Conservation (phyloP, 2,113 vertebrate genomes). For the Cnemophilus loriae region DNA sequence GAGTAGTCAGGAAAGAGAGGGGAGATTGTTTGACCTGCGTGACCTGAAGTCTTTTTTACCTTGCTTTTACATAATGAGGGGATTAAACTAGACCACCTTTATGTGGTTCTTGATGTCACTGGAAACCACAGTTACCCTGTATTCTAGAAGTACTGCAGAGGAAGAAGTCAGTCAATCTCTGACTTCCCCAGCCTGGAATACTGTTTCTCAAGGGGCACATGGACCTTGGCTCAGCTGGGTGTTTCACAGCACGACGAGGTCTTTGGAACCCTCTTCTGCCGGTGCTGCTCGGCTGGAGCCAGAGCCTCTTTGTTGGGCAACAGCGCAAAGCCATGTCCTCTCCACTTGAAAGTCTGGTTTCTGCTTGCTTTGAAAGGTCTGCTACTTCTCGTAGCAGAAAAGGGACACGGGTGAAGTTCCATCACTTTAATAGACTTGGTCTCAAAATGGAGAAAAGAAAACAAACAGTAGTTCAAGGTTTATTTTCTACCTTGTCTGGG, state of each 20-base stretch:
- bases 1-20: neutral
- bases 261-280: neutral
- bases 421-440: neutral
- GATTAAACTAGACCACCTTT: neutral
- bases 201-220: rapidly evolving
- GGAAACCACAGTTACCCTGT: neutral
- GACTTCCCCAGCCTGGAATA: neutral
- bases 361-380: neutral
- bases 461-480: neutral
- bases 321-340: neutral
- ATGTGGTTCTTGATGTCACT: rapidly evolving
- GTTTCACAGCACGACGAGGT: rapidly evolving
- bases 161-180: neutral
- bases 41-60: neutral
- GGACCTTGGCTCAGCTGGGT: neutral
- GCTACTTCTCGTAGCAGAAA: neutral
- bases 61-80: neutral
- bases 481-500: neutral
- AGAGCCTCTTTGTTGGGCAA: neutral
- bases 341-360: neutral
- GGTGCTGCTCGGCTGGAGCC: neutral
- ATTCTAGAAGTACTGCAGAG: neutral
- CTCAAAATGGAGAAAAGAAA: neutral
- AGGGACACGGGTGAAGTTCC: neutral
- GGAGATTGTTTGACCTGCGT: neutral